Base-by-base conservation (phyloP, 1,140 invertebrate species). In the Drosophila quadrilineata region DNA sequence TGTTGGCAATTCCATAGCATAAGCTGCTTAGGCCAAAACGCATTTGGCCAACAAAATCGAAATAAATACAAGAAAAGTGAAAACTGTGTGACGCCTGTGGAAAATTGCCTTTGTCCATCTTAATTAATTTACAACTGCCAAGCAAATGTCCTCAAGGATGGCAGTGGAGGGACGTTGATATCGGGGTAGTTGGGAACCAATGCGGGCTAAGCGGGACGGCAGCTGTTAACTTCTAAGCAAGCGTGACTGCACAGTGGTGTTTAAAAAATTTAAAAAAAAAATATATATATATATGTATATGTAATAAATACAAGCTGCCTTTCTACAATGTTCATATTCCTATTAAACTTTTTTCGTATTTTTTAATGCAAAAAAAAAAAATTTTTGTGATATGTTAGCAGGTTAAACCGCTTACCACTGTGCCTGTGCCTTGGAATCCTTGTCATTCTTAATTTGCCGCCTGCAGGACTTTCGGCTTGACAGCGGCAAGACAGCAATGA, bases 91-190 rank as follows among this genome's bases (percentile, higher is more conserved):
- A 67, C 41, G 46, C 53, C 46, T 49, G 65, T 21, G 36, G 38
- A 38, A 68, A 82, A 82, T 82, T 69, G 76, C 76, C 76, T 76
- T 82, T 80, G 76, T 80, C 76, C 71, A 74, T 80, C 76, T 80
- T 82, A 82, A 80, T 80, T 80, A 82, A 82, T 82, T 80, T 80
- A 35, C 60, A 71, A 58, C 38, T 67, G 60, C 54, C 66, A 80
- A 50, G 16, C 35, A 16, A 33, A 26, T 6, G 28, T 8, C 0
- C n/a, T 0, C 14, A 24, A 8, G 14, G 28, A 17, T 40, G n/a
- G n/a, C 3, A 29, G 26, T 16, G 36, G n/a, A 17, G 8, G n/a
- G 6, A 12, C n/a, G 22, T 6, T 1, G 6, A 12, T 3, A n/a
- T 2, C 33, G 14, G 2, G 14, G 3, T 26, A 3, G n/a, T n/a